Evolutionary conservation across 1,140 invertebrate species (phyloP).

Genomic region (Drosophila chauvacae): DNA sequence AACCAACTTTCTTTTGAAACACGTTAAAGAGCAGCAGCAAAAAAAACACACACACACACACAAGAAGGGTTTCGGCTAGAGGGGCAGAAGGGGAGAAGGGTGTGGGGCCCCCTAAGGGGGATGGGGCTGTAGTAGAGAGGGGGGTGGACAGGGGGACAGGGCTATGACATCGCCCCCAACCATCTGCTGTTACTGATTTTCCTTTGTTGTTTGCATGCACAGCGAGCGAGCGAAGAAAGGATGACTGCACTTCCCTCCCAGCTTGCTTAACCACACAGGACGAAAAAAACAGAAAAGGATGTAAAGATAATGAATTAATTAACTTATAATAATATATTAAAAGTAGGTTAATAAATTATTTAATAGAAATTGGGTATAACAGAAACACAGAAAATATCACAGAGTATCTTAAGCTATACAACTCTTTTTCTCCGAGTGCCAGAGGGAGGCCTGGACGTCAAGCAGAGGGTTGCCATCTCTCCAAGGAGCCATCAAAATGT

Average conservation of each 20-base stretch:
- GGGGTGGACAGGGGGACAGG: not conserved
- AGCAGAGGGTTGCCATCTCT: slow-evolving; percentile 53
- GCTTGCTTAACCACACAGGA: slow-evolving; percentile 19
- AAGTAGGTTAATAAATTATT: too few relatives aligned
- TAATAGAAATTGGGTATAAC: too few relatives aligned
- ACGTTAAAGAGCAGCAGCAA: slow-evolving; percentile 69
- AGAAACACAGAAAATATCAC: too few relatives aligned
- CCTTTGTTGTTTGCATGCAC: slow-evolving; percentile 81
- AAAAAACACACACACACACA: slow-evolving; percentile 26
- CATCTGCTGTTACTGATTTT: slow-evolving; percentile 77
- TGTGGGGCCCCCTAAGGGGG: not conserved
- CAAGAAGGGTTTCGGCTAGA: slow-evolving; percentile 21
- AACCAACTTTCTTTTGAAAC: slow-evolving; percentile 83
- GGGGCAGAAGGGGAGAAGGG: not conserved
- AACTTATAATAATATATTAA: too few relatives aligned
- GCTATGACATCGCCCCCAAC: slow-evolving; percentile 49
- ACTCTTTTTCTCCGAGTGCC: not conserved
- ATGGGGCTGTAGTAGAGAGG: not conserved
- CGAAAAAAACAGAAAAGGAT: not conserved
- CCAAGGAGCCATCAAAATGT: slow-evolving; percentile 79
- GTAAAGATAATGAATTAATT: too few relatives aligned
- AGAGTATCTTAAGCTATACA: too few relatives aligned
- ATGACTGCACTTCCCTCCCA: slow-evolving; percentile 38
- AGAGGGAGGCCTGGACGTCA: slow-evolving; percentile 8
- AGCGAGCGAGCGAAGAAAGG: slow-evolving; percentile 45